Evolutionary conservation across 2,113 vertebrate species (phyloP), one percentile per base, ranked within the genome.

Genomic region (Myotis brandtii): DNA sequence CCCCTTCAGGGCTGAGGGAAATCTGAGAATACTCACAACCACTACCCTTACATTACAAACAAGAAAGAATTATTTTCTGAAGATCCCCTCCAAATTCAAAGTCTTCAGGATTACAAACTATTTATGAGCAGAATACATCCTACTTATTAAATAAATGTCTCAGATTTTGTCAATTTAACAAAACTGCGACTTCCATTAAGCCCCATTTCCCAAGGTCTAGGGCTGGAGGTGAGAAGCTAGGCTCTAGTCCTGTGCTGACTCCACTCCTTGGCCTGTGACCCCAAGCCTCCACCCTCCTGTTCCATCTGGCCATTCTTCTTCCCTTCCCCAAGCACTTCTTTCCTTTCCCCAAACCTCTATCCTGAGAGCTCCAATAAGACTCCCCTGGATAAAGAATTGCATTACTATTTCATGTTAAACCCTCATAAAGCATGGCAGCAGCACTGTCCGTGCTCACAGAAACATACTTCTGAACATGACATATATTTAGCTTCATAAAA

Each of bases 141-240:
- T 59, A 40, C 23, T 73, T 83, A 27, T 77, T 69, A 56, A 77
- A 54, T 66, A 66, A 72, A 50, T 50, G 37, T 32, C 46, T 54
- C 7, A 1, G 11, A 83, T 40, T 79, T 72, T 91, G 50, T 77
- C 82, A 62, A 46, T 27, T 85, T 77, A 87, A 10, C 25, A 54
- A 64, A 90, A 77, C n/a, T 91, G 59, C 54, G 20, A 76, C 80
- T 87, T 85, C 82, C 27, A n/a, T 67, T 84, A 80, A 95, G 30
- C 25, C 87, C n/a, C 37, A 14, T 90, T 93, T 79, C 86, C 52
- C 18, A 48, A 50, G 46, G 21, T 77, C 43, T 18, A 50, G 76
- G 52, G 32, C 9, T 56, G 17, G 30, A 89, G 11, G 7, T 66
- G 50, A 89, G 17, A 52, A 52, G 16, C 18, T 84, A 18, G 40